Evolutionary conservation across 2,797 vertebrate species (phyloP), one percentile per base, ranked within the genome.

Genomic region (Pampus argenteus): DNA sequence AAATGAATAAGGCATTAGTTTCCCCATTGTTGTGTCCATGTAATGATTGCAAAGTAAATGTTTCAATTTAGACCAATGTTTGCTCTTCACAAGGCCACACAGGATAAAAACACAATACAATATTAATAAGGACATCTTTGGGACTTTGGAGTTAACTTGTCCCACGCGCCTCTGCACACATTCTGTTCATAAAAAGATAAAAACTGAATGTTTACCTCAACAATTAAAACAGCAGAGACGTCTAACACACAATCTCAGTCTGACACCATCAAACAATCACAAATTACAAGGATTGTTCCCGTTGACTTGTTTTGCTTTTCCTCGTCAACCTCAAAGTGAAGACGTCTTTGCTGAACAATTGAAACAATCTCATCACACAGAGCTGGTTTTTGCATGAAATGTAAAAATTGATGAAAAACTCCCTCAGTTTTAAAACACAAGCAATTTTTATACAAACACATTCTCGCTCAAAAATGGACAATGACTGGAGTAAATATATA

Each of bases 401-500:
- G 18, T 42, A 54, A 74, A 58, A 61, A 57, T 26, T 0, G 20
- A 48, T 60, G 10, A 58, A 62, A 36, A 66, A 58, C 11, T 61
- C 55, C 42, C 48, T 20, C 15, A 49, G n/a, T 47, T 74, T 72
- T 25, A 74, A 79, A 62, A 34, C 31, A 44, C 62, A 38, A 70
- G n/a, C 40, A 29, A 18, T 20, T 78, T 57, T 52, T 34, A 75
- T 31, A 64, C 17, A 64, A 77, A 74, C 9, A 66, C 61, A 64
- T 25, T 71, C 40, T 49, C 34, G 20, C 42, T 66, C 36, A 65
- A 44, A 74, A 36, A 34, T 40, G 11, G 3, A 82, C 74, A 64
- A 26, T 2, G 51, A 51, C 26, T 54, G 25, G 48, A 42, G 56
- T 70, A 83, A 63, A 89, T 68, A 67, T 61, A 66, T 26, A 31